phyloP scores from a whole-genome alignment of 2,888 invertebrate species.

The Drosophila gaucha region DNA sequence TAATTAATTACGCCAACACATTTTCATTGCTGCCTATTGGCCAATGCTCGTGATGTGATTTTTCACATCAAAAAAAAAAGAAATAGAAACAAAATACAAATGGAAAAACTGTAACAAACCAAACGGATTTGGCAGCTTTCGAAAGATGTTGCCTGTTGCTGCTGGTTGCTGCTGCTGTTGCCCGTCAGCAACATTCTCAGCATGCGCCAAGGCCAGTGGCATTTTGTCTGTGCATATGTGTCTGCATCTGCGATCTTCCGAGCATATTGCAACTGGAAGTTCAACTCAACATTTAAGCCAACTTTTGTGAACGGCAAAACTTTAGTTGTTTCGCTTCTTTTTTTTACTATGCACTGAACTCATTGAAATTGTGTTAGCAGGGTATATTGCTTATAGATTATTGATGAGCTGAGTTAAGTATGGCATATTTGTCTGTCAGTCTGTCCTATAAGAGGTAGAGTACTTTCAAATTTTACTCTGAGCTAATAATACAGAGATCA shows the following conservation, averaged over 20 bases:
- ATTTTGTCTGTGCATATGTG: slow-evolving; percentile 48
- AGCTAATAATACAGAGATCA: too few species aligned
- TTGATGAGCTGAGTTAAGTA: too few species aligned
- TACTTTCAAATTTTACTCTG: too few species aligned
- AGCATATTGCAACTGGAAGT: slow-evolving; percentile 47
- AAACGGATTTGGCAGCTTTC: slow-evolving; percentile 72
- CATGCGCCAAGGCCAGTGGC: slow-evolving; percentile 76
- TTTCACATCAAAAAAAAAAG: slow-evolving; percentile 61
- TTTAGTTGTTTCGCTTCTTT: slow-evolving; percentile 7
- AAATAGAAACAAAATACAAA: slow-evolving; percentile 29
- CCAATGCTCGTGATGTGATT: slow-evolving; percentile 70
- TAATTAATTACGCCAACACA: slow-evolving; percentile 79
- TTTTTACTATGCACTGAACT: background rate
- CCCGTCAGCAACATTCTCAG: slow-evolving; percentile 73
- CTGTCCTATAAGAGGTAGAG: too few species aligned
- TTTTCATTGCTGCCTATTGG: slow-evolving; percentile 69
- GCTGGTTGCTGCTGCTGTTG: slow-evolving; percentile 24
- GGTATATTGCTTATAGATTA: slow-evolving; percentile 4
- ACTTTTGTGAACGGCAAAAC: slow-evolving; percentile 61
- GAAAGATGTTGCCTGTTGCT: slow-evolving; percentile 60
- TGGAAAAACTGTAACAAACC: slow-evolving; percentile 65
- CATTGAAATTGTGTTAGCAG: background rate
- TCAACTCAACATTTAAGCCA: slow-evolving; percentile 52
- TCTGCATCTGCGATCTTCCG: slow-evolving; percentile 14
- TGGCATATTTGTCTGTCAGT: too few species aligned